These are phyloP conservation scores for Halisarca cf. caerulea DNA, from an alignment of 37 sponge, comb jelly and placozoan species.

Conservation along the genomic window DNA sequence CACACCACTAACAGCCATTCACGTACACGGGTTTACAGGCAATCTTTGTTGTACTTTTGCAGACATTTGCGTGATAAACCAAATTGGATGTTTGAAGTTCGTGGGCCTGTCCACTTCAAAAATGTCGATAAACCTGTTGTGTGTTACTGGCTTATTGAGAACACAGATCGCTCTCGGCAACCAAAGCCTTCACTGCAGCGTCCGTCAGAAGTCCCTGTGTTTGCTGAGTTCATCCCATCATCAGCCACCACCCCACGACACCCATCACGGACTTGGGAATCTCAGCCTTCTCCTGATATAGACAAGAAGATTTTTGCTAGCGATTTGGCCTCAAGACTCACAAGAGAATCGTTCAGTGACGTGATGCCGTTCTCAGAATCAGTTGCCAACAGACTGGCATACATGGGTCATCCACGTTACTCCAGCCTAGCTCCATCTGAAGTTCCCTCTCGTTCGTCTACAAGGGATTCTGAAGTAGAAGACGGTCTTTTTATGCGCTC, in stretches of 20 bases:
- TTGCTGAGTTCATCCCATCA: background rate
- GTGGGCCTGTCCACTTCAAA: conserved; percentile 76
- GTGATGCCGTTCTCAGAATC: too few relatives aligned
- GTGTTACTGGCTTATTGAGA: conserved; percentile 75
- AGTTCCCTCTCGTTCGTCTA: too few relatives aligned
- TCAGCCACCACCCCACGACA: background rate
- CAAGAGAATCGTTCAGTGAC: too few relatives aligned
- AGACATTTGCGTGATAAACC: conserved; percentile 61
- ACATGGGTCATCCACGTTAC: too few relatives aligned
- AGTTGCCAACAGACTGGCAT: too few relatives aligned
- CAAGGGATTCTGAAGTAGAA: too few relatives aligned
- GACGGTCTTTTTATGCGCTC: too few relatives aligned
- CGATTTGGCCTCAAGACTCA: too few relatives aligned
- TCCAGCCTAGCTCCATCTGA: too few relatives aligned
- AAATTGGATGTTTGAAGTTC: conserved; percentile 57
- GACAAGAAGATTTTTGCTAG: too few relatives aligned
- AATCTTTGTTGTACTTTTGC: background rate
- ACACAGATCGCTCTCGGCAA: conserved; percentile 35
- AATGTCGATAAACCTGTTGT: conserved; percentile 56
- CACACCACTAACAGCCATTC: background rate
- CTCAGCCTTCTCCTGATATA: too few relatives aligned
- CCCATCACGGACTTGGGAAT: too few relatives aligned
- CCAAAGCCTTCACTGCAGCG: background rate
- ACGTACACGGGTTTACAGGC: background rate
- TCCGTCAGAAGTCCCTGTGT: background rate